phyloP scores from a whole-genome alignment of 2,113 vertebrate species.

The Cryptomyrus ogoouensis region DNA sequence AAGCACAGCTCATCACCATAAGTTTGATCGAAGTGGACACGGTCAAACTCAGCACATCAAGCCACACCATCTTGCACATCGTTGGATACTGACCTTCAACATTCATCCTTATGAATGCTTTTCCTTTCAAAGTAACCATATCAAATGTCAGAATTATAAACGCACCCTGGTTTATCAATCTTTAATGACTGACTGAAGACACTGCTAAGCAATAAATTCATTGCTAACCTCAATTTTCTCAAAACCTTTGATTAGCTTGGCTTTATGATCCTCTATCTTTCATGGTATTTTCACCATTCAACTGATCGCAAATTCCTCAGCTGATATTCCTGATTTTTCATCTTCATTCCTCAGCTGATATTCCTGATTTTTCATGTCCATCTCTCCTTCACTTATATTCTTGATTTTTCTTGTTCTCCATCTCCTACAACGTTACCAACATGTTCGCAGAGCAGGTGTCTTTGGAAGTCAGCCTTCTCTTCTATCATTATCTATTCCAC shows the following conservation, averaged over 20 bases:
- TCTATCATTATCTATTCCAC: not conserved
- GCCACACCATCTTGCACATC: not conserved
- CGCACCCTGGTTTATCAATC: not conserved
- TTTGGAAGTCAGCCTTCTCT: not conserved
- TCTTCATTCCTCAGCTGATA: not conserved
- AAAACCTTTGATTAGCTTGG: not conserved
- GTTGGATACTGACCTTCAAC: not conserved
- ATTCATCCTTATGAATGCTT: not conserved
- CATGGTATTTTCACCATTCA: not conserved
- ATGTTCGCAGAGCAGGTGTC: not conserved
- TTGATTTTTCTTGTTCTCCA: not conserved
- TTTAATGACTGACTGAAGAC: not conserved
- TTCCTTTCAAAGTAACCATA: not conserved
- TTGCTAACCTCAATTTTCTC: not conserved
- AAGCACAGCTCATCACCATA: not conserved
- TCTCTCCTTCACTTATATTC: not conserved
- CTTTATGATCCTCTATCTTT: not conserved
- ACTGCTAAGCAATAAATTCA: not conserved
- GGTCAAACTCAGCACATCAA: slow-evolving; percentile 4
- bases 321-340: not conserved
- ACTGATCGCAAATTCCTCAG: not conserved
- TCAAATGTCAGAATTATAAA: not conserved
- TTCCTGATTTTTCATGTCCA: not conserved
- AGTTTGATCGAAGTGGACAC: no score
- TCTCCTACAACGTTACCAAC: not conserved